Base-by-base conservation (phyloP, 1,140 invertebrate species). In the Cydia strobilella region DNA sequence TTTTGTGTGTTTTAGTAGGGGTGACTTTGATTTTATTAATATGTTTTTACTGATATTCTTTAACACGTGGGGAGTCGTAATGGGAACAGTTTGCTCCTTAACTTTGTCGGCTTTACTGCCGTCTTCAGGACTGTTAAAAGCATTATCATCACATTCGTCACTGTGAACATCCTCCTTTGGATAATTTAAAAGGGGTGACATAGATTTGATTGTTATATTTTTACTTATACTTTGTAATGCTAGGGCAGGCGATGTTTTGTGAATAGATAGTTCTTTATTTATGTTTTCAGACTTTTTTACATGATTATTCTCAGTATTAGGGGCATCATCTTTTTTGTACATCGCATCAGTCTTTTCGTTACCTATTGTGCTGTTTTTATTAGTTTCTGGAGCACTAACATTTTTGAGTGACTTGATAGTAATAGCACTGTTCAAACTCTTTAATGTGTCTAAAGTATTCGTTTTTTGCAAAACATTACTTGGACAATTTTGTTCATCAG, bases 11-110 rank as follows among this genome's bases (percentile, higher is more conserved):
- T 74, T 79, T 63, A 75, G 73, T n/a, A 79, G 59, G 66, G 79
- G 74, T 63, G 76, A 27, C 54, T 79, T 35, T n/a, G 82, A 72
- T 79, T 86, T 86, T 2, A 86, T 74, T 72, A 82, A 83, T n/a
- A 86, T 77, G 75, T 84, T 79, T 76, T 84, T 84, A 69, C 75
- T 79, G 63, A 86, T 66, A 66, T 81, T 82, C 79, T 82, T 82
- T 51, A 86, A 78, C 13, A 79, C 65, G 45, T 82, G 54, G 74
- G 77, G 62, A 39, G 72, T 25, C 76, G 79, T 72, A 45, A 42
- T 62, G 66, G 69, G 63, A n/a, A 23, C 18, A 73, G 74, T 31
- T n/a, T 76, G 27, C n/a, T 42, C 66, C 39, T 75, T 48, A 71
- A 48, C 74, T 18, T 65, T 48, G 23, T 76, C 71, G n/a, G 65